phyloP scores from a whole-genome alignment of 1,140 invertebrate species.

The Bradysia coprophila region DNA sequence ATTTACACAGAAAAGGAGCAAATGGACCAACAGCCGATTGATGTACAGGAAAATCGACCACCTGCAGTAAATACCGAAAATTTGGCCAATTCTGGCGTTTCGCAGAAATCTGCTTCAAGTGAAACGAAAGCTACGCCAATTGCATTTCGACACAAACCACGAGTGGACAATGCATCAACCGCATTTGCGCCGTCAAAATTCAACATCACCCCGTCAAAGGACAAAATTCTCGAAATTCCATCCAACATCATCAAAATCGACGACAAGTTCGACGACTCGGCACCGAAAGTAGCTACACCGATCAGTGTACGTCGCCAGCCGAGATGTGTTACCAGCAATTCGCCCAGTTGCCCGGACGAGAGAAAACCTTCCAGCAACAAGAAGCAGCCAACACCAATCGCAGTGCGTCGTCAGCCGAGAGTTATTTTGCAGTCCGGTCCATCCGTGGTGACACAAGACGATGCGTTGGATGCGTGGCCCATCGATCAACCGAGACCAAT shows the following conservation, averaged over 20 bases:
- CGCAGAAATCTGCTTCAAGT: not conserved
- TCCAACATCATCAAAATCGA: slow-evolving; percentile 17
- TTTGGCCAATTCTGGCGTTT: not conserved
- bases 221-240: too few species aligned
- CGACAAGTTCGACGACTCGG: slow-evolving; percentile 20
- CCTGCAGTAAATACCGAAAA: not conserved
- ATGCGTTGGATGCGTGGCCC: slow-evolving; percentile 33
- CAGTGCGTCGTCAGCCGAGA: slow-evolving; percentile 1
- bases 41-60: slow-evolving; percentile 3
- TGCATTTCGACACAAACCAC: not conserved
- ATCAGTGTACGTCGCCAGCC: not conserved
- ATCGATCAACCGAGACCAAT: slow-evolving; percentile 13
- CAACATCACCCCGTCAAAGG: too few species aligned
- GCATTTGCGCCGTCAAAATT: slow-evolving; percentile 10
- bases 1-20: slow-evolving; percentile 28
- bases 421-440: not conserved
- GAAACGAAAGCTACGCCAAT: not conserved
- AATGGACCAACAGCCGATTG: slow-evolving; percentile 3
- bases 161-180: slow-evolving; percentile 1
- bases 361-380: slow-evolving; percentile 8
- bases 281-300: slow-evolving; percentile 9
- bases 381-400: slow-evolving; percentile 3
- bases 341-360: too few species aligned
- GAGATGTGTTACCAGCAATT: not conserved
- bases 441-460: slow-evolving; percentile 21